Percentiles rank a stretch among this genome's conserved stretches.
phyloP scores from a whole-genome alignment of 37 sponge, comb jelly and placozoan species.

The Hexactinellida sp. region DNA sequence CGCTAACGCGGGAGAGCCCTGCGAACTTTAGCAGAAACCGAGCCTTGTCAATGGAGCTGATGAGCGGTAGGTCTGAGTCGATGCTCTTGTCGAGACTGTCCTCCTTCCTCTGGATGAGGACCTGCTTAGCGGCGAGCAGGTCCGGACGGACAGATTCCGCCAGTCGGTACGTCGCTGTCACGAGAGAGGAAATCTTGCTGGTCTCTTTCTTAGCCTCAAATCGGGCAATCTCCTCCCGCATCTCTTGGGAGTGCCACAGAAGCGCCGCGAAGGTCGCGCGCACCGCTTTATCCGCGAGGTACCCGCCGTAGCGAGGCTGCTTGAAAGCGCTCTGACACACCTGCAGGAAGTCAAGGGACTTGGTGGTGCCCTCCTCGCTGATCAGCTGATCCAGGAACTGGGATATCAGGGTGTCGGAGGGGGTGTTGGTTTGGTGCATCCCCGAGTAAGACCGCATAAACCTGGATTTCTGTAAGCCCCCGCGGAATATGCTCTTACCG shows the following conservation, averaged over 20 bases:
- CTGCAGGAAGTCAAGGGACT: not conserved
- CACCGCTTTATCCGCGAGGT: conserved; percentile 60
- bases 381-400: conserved; percentile 32
- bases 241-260: conserved; percentile 76
- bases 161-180: not conserved
- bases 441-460: not conserved
- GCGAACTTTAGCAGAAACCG: conserved; percentile 71
- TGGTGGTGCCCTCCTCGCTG: not conserved
- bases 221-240: conserved; percentile 46
- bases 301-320: conserved; percentile 47
- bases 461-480: conserved; percentile 38
- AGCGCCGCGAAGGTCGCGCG: conserved; percentile 78
- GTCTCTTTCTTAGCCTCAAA: conserved; percentile 5
- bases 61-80: conserved; percentile 30
- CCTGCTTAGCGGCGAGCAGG: not conserved
- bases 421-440: conserved; percentile 40
- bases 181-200: not conserved
- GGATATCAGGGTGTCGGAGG: conserved; percentile 29
- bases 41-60: conserved; percentile 54
- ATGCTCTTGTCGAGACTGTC: not conserved
- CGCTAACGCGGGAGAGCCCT: conserved; percentile 37
- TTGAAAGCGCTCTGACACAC: not conserved
- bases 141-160: conserved; percentile 6
- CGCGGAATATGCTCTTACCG: conserved; percentile 77
- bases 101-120: not conserved